Evolutionary conservation across 2,113 vertebrate species (phyloP).

Genomic region (Solea solea): DNA sequence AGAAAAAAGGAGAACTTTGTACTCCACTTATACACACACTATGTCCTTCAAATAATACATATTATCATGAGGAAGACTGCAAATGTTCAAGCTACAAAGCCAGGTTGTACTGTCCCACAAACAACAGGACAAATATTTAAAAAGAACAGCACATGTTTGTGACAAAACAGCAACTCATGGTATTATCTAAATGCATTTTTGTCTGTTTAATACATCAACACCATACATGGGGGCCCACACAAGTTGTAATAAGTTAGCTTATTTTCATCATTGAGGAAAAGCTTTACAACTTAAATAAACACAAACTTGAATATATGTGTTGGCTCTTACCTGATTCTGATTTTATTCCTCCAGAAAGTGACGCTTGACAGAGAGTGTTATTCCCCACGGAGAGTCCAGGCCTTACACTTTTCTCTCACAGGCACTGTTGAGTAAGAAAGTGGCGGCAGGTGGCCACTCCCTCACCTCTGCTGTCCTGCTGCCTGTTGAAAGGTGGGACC

Average conservation of each 20-base stretch:
- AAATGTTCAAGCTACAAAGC: background rate
- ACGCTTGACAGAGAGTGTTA: conserved; percentile 17
- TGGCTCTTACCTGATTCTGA: conserved; percentile 45
- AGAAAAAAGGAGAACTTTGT: background rate
- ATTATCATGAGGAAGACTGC: background rate
- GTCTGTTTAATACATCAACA: no score
- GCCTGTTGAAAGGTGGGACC: conserved; percentile 28
- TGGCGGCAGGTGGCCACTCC: conserved; percentile 69
- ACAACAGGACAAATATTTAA: background rate
- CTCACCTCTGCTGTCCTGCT: conserved; percentile 46
- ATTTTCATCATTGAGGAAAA: background rate
- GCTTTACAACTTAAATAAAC: background rate
- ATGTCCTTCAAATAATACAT: background rate
- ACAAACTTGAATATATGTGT: background rate
- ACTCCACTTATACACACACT: background rate
- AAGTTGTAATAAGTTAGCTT: background rate
- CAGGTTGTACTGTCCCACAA: no score
- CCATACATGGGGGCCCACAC: background rate
- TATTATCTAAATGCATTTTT: background rate
- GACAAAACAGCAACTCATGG: background rate
- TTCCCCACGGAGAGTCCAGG: conserved; percentile 21
- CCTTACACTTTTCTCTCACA: conserved; percentile 16
- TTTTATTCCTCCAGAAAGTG: background rate
- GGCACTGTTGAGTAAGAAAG: conserved; percentile 9
- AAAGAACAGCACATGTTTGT: background rate